Evolutionary conservation across 1,140 invertebrate species (phyloP).

Genomic region (Lepidurus packardi): DNA sequence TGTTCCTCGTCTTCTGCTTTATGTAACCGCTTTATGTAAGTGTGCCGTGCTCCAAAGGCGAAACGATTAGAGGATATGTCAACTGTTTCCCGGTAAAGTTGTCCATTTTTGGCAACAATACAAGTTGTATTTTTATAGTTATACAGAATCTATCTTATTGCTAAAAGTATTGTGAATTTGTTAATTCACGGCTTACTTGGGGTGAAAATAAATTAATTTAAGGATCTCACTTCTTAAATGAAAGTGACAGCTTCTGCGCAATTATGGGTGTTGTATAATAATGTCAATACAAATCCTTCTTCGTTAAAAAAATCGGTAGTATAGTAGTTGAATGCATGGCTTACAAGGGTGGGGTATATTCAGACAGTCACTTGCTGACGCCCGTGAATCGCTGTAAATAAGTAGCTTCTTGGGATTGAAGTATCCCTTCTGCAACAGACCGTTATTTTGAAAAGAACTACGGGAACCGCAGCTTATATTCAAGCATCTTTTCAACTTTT

Average conservation of each 20-base stretch:
- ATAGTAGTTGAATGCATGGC: not conserved
- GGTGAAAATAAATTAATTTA: not conserved
- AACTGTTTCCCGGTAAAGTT: not conserved
- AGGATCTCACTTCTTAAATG: not conserved
- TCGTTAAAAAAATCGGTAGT: not conserved
- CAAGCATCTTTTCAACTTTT: not conserved
- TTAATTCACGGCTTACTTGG: conserved; percentile 5
- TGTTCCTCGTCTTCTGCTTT: conserved; percentile 5
- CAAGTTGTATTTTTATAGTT: not conserved
- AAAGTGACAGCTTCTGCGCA: not conserved
- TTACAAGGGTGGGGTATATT: not conserved
- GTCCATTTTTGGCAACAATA: not conserved
- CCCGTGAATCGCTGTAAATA: not conserved
- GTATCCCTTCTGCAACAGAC: not conserved
- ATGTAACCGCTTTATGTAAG: not conserved
- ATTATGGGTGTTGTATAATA: not conserved
- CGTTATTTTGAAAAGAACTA: not conserved
- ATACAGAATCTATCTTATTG: not conserved
- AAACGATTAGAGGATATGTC: not conserved
- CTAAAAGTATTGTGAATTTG: not conserved
- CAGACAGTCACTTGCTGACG: not conserved
- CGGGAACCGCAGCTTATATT: not conserved
- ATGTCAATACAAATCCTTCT: not conserved
- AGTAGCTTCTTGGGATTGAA: not conserved
- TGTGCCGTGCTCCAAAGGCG: not conserved